Evolutionary conservation across 2,888 invertebrate species (phyloP).

Genomic region (Octodonta nipae): DNA sequence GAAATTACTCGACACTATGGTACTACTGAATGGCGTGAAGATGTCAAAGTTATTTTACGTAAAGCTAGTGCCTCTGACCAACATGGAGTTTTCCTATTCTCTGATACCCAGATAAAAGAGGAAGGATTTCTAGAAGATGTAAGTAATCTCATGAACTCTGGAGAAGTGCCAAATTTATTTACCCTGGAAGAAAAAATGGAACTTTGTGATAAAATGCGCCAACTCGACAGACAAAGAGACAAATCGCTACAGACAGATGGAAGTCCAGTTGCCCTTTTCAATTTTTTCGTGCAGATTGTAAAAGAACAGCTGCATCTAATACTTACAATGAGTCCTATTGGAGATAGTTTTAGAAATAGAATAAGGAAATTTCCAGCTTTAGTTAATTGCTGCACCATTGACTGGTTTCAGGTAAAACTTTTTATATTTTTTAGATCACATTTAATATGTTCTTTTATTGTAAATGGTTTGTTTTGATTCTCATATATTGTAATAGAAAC

Average conservation of each 20-base stretch:
- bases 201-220: conserved; percentile 83
- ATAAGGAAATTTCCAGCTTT: conserved; percentile 84
- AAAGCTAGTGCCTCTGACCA: conserved; percentile 74
- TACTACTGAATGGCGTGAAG: conserved; percentile 78
- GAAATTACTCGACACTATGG: conserved; percentile 83
- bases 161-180: conserved; percentile 87
- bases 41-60: conserved; percentile 63
- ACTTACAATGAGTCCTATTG: conserved; percentile 81
- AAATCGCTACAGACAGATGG: conserved; percentile 84
- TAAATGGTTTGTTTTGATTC: no score
- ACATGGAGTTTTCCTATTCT: conserved; percentile 80
- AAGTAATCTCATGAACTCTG: conserved; percentile 81
- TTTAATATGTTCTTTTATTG: no score
- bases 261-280: conserved; percentile 76
- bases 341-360: conserved; percentile 66
- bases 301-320: conserved; percentile 84
- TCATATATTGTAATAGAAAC: no score
- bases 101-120: conserved; percentile 86
- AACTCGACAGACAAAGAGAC: conserved; percentile 77
- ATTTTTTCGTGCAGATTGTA: conserved; percentile 76
- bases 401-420: conserved; percentile 69
- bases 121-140: conserved; percentile 88
- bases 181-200: conserved; percentile 75
- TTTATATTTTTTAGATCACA: conserved; percentile 5
- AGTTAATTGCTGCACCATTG: conserved; percentile 90